Conservation (phyloP, 2,888 invertebrate species). For the Nemoura dubitans region DNA sequence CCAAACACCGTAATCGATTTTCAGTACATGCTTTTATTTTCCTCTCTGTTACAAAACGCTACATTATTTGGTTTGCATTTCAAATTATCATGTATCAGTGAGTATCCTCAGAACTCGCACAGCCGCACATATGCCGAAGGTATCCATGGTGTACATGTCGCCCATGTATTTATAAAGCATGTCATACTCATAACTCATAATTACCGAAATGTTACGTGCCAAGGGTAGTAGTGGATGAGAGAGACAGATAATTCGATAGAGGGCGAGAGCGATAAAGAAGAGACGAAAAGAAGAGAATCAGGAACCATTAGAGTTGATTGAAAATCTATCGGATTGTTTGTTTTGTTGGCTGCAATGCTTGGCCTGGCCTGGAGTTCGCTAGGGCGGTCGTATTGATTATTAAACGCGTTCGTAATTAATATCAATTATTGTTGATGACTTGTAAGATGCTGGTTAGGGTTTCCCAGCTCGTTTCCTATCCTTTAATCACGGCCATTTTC, state of each 20-base stretch:
- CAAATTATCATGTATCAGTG: background rate
- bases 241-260: background rate
- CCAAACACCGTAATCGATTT: background rate
- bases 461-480: background rate
- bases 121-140: background rate
- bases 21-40: background rate
- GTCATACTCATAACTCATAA: constrained; percentile 7
- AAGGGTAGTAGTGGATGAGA: background rate
- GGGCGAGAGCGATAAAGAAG: background rate
- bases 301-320: background rate
- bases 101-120: too few relatives aligned
- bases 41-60: background rate
- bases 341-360: background rate
- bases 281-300: background rate
- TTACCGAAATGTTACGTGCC: background rate
- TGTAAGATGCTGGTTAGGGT: background rate
- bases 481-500: background rate
- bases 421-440: constrained; percentile 7
- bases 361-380: background rate
- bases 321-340: constrained; percentile 7
- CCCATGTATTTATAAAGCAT: background rate
- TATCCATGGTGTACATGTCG: background rate
- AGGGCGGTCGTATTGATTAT: background rate
- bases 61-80: background rate
- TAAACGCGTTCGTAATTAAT: background rate